These are phyloP conservation scores for Trichoplax adhaerens DNA, from an alignment of 37 sponge, comb jelly and placozoan genomes.

Conservation along the genomic window DNA sequence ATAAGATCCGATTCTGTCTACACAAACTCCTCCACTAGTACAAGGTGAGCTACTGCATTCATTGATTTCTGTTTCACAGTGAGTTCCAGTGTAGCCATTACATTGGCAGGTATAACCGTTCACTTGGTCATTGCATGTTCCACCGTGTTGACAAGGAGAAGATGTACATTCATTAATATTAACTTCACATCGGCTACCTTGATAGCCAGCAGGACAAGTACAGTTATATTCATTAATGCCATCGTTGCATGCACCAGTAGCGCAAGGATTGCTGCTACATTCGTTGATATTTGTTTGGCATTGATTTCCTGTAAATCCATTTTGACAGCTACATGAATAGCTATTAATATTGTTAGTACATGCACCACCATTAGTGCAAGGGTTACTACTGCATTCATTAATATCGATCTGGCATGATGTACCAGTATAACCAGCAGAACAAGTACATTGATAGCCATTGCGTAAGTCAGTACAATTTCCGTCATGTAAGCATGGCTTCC, in stretches of 20 bases:
- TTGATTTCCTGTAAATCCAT: neutral
- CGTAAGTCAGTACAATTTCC: constrained; percentile 14
- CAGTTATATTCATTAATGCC: constrained; percentile 5
- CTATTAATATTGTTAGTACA: constrained; percentile 13
- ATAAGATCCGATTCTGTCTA: constrained; percentile 11
- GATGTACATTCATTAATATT: constrained; percentile 15
- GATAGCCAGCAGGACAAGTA: constrained; percentile 12
- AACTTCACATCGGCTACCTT: neutral
- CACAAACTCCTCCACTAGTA: constrained; percentile 18
- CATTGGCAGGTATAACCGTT: constrained; percentile 8
- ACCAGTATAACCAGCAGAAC: constrained; percentile 27
- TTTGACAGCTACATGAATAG: constrained; percentile 3
- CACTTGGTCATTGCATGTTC: constrained; percentile 11
- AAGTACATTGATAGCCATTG: constrained; percentile 10
- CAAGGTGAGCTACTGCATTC: constrained; percentile 25
- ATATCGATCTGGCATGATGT: constrained; percentile 16
- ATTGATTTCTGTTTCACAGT: constrained; percentile 20
- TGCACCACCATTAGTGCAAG: neutral
- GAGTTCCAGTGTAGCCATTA: constrained; percentile 20
- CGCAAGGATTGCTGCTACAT: neutral
- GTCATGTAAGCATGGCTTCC: constrained; percentile 5
- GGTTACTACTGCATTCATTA: constrained; percentile 7
- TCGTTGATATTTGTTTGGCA: constrained; percentile 1
- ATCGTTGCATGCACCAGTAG: neutral
- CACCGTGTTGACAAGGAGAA: constrained; percentile 1